Base-by-base conservation (phyloP, 2,888 invertebrate species). In the Xylota segnis region DNA sequence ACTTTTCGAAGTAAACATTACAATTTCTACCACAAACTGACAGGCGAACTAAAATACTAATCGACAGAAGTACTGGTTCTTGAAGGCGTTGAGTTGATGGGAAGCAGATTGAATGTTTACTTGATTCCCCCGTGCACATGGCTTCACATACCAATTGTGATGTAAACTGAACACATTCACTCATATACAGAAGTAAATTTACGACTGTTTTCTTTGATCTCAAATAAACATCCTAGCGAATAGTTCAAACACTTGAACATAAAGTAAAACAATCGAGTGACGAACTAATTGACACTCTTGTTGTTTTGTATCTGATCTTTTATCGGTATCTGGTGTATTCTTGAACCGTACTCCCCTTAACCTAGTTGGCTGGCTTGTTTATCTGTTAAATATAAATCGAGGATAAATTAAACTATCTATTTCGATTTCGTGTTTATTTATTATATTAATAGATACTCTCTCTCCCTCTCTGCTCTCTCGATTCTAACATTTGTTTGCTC, bases 361-460 rank as follows among this genome's bases (percentile, higher is more conserved):
- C 65, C 50, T 23, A 66, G 23, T 66, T 52, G 37, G 0, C n/a
- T 7, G 12, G 14, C 18, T 34, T 37, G 23, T 37, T 52, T 66
- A 50, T 52, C n/a, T 66, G 29, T 56, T 56, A 56, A 56, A 56
- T 16, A 56, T 56, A 56, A 56, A 56, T 52, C 66, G 37, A 66
- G 37, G 37, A 66, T 66, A 52, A 54, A 66, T 54, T 54, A 52
- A 52, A 66, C 52, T 66, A 66, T 66, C 66, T 66, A 40, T 66
- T 66, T 66, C 52, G 66, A 66, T 66, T 37, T 43, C 5, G 52
- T 40, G 66, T 52, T 66, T 66, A 37, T 66, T 65, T 65, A 47
- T 32, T 65, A 2, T 45, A 47, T 40, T 14, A 27, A 66, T 66
- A 52, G 52, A 52, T 40, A 37, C 52, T 23, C 23, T 23, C 23